Base-by-base conservation (phyloP, 2,888 invertebrate genomes). In the Catotricha subobsoleta region DNA sequence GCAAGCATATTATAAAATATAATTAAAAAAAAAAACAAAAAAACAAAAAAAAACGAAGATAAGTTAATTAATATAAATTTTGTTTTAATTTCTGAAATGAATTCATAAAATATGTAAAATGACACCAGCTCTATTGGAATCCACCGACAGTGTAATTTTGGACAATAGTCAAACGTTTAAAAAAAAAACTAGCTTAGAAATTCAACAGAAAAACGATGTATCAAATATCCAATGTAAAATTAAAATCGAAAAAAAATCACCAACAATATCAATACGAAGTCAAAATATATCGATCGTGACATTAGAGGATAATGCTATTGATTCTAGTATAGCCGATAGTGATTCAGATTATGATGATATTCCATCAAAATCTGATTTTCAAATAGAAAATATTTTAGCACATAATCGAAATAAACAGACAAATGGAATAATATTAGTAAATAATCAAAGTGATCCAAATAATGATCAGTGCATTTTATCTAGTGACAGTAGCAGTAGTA, bases 271-370 rank as follows among this genome's bases (percentile, higher is more conserved):
- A 20, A 43, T 35, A 19, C 30, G 60, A 44, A 53, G 28, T 5
- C 28, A 54, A 15, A 53, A 55, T 30, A 57, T 60, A 37, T 58
- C 60, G 41, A 56, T 60, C 34, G 50, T 55, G 29, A 58, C 59
- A 37, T 54, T 58, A 44, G 56, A 58, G 45, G 57, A 58, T 33
- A 54, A 56, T 51, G 48, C 4, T 3, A 28, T 52, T 45, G 56
- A 55, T 39, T 18, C 19, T 3, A 29, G 29, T 19, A 18, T 19
- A n/a, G 9, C 20, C 8, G 29, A 29, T 39, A 27, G 27, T 8
- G 29, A 39, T 39, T 29, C 39, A 13, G 39, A 39, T 29, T 7
- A 8, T 13, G 39, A 39, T 13, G 20, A 39, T 15, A 27, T 39
- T 27, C 18, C 29, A n/a, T 31, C 4, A 6, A 31, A 31, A 6